A percentile compares a stretch with the other conserved stretches of the same genome.
Evolutionary conservation across 2,797 vertebrate genomes (phyloP).

Genomic region (Chelmon rostratus): DNA sequence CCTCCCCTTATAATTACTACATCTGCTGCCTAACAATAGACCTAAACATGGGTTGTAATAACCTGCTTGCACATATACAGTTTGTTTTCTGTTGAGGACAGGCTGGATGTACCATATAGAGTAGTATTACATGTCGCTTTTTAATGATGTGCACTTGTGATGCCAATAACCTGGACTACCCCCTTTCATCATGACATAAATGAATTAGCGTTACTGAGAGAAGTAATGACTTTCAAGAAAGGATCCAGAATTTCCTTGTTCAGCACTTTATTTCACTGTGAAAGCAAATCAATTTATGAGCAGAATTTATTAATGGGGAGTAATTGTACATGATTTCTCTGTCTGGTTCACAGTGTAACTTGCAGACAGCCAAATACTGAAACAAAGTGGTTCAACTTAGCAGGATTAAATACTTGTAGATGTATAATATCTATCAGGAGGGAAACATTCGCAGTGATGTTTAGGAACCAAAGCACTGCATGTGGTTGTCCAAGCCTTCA

Average conservation of each 20-base stretch:
- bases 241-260: conserved; percentile 43
- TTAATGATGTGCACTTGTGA: conserved; percentile 42
- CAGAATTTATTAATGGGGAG: conserved; percentile 39
- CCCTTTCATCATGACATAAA: conserved; percentile 52
- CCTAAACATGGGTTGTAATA: no score
- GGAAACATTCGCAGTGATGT: conserved; percentile 6
- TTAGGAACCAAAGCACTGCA: conserved; percentile 13
- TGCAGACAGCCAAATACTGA: conserved; percentile 28
- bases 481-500: conserved; percentile 48
- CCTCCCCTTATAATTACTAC: no score
- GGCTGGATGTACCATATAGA: conserved; percentile 2
- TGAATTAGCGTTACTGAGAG: conserved; percentile 31
- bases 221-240: conserved; percentile 44
- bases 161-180: conserved; percentile 46
- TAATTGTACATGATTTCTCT: conserved; percentile 20
- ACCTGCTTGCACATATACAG: no score
- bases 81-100: no score
- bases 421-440: conserved; percentile 25
- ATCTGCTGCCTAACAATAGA: no score
- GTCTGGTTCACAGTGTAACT: conserved; percentile 15
- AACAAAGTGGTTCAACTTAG: conserved; percentile 19
- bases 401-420: conserved; percentile 8
- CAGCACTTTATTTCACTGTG: conserved; percentile 51
- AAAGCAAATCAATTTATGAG: conserved; percentile 52
- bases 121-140: conserved; percentile 36